Evolutionary conservation across 64 coral and sea anemone genomes (phyloP), one percentile per base, ranked within the genome.

Genomic region (Stichodactyla helianthus): DNA sequence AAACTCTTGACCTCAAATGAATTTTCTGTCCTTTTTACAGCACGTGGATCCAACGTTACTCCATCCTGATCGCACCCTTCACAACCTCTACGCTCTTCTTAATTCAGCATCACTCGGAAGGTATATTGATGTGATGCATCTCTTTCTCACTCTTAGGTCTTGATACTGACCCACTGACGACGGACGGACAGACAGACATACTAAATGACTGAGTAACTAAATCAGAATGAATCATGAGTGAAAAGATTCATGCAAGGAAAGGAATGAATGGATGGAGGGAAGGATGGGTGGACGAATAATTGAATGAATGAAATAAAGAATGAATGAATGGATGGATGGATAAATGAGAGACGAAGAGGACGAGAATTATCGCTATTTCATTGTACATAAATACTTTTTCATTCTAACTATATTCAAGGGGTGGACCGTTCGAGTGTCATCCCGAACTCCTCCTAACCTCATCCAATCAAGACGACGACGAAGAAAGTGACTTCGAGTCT

Each of bases 41-140:
- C 86, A 95, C 59, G 89, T 95, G 9, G 86, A 91, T 58, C 85
- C 86, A 15, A 82, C 88, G 44, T 74, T 92, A 20, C 93, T 99
- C n/a, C 82, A 81, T 56, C 86, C 90, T 7, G 89, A 90, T 19
- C 78, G 96, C 89, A 92, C 82, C 25, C 81, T 98, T 58, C 92
- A 98, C 61, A 99, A 99, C 80, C 85, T 99, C 22, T 92, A 93
- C 58, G 90, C 88, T 9, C 93, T 93, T 23, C 79, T 99, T 62
- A 82, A 90, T 65, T 88, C 96, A 14, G 76, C 83, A 51, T 84
- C 54, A 58, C 44, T 63, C 10, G 83, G 83, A 84, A 84, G 83
- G 83, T 84, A 63, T 27, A 31, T 8, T 15, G 5, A 27, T 16
- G 10, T 53, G 15, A 83, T 10, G 5, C 51, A 17, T 55, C 53